A percentile compares a stretch with the other conserved stretches of the same genome.
Conservation (phyloP, 2,797 vertebrate genomes). For the Enteromius trimaculatus region DNA sequence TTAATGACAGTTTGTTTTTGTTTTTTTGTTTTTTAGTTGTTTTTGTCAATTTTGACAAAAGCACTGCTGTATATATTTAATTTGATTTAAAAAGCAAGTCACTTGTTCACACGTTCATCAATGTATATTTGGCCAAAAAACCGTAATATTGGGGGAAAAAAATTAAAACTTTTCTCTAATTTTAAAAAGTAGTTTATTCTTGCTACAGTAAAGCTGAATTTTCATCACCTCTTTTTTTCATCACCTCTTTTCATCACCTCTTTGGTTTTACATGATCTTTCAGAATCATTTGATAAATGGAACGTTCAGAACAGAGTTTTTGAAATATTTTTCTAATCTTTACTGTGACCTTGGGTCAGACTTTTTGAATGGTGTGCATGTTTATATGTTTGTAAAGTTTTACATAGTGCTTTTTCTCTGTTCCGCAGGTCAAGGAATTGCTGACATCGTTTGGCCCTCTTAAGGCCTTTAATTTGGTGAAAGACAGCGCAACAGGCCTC, state of each 20-base stretch:
- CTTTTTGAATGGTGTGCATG: neutral
- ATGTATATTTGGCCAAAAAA: neutral
- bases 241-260: neutral
- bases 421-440: conserved; percentile 88
- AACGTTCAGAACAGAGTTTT: neutral
- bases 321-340: neutral
- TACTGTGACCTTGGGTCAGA: neutral
- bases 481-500: conserved; percentile 92
- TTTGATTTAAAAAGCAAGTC: neutral
- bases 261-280: neutral
- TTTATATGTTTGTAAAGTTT: neutral
- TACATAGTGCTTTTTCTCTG: neutral
- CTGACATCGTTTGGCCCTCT: conserved; percentile 92
- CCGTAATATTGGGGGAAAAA: neutral
- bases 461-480: conserved; percentile 94
- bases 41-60: neutral
- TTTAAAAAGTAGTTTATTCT: neutral
- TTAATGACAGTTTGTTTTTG: neutral
- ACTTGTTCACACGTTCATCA: neutral
- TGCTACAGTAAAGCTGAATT: neutral
- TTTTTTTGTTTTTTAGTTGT: too few relatives aligned
- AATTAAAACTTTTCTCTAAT: neutral
- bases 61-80: neutral
- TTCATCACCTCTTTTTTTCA: neutral
- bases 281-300: neutral